Conservation (phyloP, 2,888 invertebrate species). For the Pseudococcus longispinus region DNA sequence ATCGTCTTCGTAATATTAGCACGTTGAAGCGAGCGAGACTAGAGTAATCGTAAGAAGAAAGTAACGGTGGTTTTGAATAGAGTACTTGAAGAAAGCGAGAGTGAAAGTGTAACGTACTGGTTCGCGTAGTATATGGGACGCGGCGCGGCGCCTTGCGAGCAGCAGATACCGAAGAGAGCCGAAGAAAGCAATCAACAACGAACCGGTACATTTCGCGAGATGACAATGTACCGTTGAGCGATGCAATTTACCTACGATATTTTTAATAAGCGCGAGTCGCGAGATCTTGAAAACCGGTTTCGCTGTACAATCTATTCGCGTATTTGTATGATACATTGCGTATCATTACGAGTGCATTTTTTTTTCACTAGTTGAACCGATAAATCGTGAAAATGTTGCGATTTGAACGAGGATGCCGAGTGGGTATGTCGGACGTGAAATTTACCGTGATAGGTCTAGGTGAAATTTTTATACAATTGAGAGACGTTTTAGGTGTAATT, state of each 20-base stretch:
- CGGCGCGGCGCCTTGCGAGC: background rate
- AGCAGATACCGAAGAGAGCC: background rate
- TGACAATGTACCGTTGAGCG: conserved; percentile 50
- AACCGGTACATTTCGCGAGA: conserved; percentile 5
- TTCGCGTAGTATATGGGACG: conserved; percentile 52
- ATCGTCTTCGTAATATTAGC: conserved; percentile 13
- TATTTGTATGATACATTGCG: background rate
- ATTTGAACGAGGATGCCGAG: background rate
- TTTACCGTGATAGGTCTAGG: too few species aligned
- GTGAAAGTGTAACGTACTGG: conserved; percentile 56
- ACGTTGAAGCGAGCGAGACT: background rate
- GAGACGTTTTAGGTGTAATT: too few species aligned
- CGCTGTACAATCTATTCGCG: background rate
- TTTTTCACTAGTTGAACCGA: background rate
- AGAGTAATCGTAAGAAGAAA: conserved; percentile 32
- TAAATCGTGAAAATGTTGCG: background rate
- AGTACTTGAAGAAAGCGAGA: conserved; percentile 51
- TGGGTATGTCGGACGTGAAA: too few species aligned
- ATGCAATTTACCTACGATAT: conserved; percentile 38
- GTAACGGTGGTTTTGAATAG: conserved; percentile 46
- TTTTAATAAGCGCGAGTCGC: background rate
- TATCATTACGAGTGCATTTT: background rate
- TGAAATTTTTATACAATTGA: too few species aligned
- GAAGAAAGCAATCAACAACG: conserved; percentile 40
- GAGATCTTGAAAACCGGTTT: conserved; percentile 37